Base-by-base conservation (phyloP, 2,888 invertebrate genomes). In the Lymantria monacha region DNA sequence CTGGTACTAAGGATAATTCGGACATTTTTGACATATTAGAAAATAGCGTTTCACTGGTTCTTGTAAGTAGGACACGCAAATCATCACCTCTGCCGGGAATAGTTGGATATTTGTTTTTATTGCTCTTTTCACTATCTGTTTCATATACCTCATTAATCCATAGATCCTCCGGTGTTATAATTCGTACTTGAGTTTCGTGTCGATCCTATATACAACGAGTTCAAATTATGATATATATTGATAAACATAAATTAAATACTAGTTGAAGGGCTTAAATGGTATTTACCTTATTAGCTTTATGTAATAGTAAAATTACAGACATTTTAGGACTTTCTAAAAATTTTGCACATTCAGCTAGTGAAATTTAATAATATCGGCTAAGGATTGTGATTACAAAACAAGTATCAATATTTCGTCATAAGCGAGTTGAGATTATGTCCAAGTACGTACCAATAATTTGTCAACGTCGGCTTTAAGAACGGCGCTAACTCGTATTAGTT, bases 391-490 rank as follows among this genome's bases (percentile, higher is more conserved):
- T 22, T 22, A 22, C 5, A 2, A 22, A 22, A 22, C 3, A 22
- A 22, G n/a, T 22, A 22, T 22, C 22, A 22, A 22, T 22, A 22
- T 22, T 22, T 5, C 5, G 22, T 22, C 22, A 22, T 22, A 22
- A 22, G 5, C 22, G 22, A 22, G 22, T 22, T 22, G 22, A 22
- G 5, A 22, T 22, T 22, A 22, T 2, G 3, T 22, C 3, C 5
- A 22, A 22, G 5, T 22, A 22, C 22, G 59, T 69, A 89, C 90
- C 75, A 89, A 69, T 69, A 91, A 79, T 59, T 67, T 81, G 22
- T 89, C 88, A 12, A 85, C 63, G 44, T 88, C 74, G 9, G 87
- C 89, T 11, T 69, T 60, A 1, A 91, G 72, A 11, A 79, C 68
- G 0, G 74, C 86, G 15, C 60, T 77, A 40, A 88, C 66, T 8